Conservation (phyloP, 1,140 invertebrate species). For the Tetramorium parvispinum region DNA sequence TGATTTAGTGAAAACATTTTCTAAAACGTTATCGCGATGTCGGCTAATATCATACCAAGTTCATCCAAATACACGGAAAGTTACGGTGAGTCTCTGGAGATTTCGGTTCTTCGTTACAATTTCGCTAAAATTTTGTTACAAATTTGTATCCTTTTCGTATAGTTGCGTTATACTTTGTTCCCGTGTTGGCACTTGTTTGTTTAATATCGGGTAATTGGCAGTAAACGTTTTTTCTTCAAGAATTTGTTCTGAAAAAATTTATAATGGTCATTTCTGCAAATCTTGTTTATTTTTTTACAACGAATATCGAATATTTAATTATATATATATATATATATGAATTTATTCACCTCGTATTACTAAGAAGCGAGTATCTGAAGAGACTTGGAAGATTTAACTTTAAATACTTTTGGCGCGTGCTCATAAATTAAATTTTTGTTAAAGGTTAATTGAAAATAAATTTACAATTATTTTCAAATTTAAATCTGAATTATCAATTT, state of each 20-base stretch:
- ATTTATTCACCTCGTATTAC: neutral
- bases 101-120: neutral
- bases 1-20: conserved; percentile 66
- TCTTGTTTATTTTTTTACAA: neutral
- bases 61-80: conserved; percentile 78
- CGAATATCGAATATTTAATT: neutral
- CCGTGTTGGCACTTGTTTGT: neutral
- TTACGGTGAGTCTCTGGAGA: conserved; percentile 66
- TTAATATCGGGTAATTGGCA: neutral
- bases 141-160: neutral
- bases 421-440: conserved; percentile 1
- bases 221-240: neutral
- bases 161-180: neutral
- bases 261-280: neutral
- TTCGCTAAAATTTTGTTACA: neutral
- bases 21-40: conserved; percentile 70
- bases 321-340: no score
- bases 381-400: neutral
- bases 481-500: neutral
- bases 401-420: neutral
- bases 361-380: neutral
- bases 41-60: conserved; percentile 75
- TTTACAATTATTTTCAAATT: neutral
- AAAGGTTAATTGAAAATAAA: neutral
- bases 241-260: neutral